phyloP scores from a whole-genome alignment of 2,113 vertebrate species.

The Toxotes chatareus region DNA sequence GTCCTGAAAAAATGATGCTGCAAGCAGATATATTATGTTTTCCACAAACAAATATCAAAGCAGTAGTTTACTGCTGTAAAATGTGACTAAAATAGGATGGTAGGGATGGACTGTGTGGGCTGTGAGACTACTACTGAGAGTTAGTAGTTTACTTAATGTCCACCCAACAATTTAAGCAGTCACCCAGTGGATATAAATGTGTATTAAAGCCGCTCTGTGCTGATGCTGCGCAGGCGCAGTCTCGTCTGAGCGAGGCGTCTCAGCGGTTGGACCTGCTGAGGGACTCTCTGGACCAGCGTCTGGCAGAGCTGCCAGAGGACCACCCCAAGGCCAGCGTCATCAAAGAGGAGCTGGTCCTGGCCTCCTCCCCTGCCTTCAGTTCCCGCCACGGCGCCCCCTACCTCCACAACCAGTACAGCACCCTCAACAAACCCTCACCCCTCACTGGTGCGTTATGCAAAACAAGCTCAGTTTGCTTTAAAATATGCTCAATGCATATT shows the following conservation, averaged over 20 bases:
- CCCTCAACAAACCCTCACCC: conserved; percentile 90
- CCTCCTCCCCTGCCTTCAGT: conserved; percentile 87
- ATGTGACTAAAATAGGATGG: not conserved
- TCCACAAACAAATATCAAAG: not conserved
- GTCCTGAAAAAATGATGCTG: not conserved
- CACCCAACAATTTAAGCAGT: not conserved
- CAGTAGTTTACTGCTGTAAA: not conserved
- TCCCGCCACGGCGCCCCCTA: conserved; percentile 86
- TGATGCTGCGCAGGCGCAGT: conserved; percentile 76
- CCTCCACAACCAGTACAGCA: conserved; percentile 90
- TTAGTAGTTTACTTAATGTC: not conserved
- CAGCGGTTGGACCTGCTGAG: conserved; percentile 89
- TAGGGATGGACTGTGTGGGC: not conserved
- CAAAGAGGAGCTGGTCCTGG: conserved; percentile 88
- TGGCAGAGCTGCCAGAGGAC: conserved; percentile 89
- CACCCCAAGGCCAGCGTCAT: conserved; percentile 90
- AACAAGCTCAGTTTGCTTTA: too few relatives aligned
- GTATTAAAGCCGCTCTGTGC: conserved; percentile 1
- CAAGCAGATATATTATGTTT: not conserved
- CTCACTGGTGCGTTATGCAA: conserved; percentile 85
- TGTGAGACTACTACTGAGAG: not conserved
- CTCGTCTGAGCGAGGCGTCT: conserved; percentile 87
- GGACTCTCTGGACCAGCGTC: conserved; percentile 87
- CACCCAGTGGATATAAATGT: not conserved
- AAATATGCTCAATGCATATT: too few relatives aligned